Percentiles rank a stretch among this genome's conserved stretches.
These are phyloP conservation scores for Eupithecia dodoneata DNA, from an alignment of 2,888 invertebrate species.

Conservation along the genomic window DNA sequence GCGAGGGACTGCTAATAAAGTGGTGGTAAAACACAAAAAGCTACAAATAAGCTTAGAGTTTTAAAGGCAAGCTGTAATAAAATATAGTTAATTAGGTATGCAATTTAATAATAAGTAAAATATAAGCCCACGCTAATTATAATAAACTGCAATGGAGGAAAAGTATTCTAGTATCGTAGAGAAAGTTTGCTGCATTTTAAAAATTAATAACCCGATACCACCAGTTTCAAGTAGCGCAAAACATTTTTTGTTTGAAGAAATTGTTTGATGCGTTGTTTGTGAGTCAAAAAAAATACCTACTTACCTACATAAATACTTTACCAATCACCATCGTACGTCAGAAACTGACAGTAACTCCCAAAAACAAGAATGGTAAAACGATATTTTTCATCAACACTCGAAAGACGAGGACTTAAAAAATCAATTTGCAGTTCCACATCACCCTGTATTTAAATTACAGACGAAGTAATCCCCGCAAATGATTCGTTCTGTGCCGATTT, in stretches of 20 bases:
- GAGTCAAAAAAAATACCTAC: neutral
- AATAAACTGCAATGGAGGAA: neutral
- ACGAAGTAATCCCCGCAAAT: constrained; percentile 50
- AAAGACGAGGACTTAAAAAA: neutral
- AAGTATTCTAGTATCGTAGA: neutral
- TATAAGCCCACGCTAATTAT: neutral
- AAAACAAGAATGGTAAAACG: neutral
- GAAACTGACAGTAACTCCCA: too few species aligned
- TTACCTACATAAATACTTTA: too few species aligned
- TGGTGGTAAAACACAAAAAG: too few species aligned
- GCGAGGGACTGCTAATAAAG: too few species aligned
- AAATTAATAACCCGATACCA: neutral
- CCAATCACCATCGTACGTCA: too few species aligned
- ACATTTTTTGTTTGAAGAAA: too few species aligned
- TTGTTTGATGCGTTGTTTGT: neutral
- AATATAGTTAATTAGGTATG: neutral
- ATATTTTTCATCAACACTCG: neutral
- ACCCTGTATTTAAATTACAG: constrained; percentile 47
- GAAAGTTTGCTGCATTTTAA: neutral
- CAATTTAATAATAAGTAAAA: neutral
- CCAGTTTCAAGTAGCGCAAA: neutral
- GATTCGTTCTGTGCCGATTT: constrained; percentile 49
- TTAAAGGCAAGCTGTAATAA: neutral
- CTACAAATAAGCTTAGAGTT: neutral
- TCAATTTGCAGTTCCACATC: constrained; percentile 27